phyloP scores from a whole-genome alignment of 2,888 invertebrate species.

The Lepidochrysops patricia region DNA sequence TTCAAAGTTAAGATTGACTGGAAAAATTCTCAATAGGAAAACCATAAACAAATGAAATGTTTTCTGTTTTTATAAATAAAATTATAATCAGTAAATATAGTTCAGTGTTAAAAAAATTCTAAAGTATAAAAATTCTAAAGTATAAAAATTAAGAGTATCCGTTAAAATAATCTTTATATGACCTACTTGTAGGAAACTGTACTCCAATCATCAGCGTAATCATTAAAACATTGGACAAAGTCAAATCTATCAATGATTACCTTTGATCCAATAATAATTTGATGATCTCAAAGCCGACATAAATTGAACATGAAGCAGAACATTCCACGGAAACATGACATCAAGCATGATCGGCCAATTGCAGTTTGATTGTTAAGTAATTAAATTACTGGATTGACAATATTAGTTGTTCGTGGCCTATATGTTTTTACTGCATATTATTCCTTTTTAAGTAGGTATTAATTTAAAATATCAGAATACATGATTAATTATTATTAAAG shows the following conservation, averaged over 20 bases:
- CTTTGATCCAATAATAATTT: conserved; percentile 22
- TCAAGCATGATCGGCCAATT: conserved; percentile 39
- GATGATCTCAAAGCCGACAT: conserved; percentile 19
- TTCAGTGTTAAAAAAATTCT: too few species aligned
- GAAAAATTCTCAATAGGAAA: too few species aligned
- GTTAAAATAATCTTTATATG: background rate
- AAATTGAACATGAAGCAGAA: conserved; percentile 13
- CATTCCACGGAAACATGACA: conserved; percentile 8
- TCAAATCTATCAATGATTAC: conserved; percentile 31
- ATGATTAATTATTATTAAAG: background rate
- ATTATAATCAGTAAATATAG: too few species aligned
- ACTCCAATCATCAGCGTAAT: background rate
- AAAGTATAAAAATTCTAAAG: too few species aligned
- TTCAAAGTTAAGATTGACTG: too few species aligned
- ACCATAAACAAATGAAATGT: too few species aligned
- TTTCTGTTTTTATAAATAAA: too few species aligned
- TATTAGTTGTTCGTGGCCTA: too few species aligned
- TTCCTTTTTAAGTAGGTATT: background rate
- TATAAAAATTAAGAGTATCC: background rate
- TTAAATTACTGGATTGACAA: background rate
- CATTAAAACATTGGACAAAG: conserved; percentile 17
- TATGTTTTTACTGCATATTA: too few species aligned
- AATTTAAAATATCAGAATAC: background rate
- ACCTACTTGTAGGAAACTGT: background rate
- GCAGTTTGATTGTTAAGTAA: conserved; percentile 45